Evolutionary conservation across 2,888 invertebrate species (phyloP).

Genomic region (Morpho helenor): DNA sequence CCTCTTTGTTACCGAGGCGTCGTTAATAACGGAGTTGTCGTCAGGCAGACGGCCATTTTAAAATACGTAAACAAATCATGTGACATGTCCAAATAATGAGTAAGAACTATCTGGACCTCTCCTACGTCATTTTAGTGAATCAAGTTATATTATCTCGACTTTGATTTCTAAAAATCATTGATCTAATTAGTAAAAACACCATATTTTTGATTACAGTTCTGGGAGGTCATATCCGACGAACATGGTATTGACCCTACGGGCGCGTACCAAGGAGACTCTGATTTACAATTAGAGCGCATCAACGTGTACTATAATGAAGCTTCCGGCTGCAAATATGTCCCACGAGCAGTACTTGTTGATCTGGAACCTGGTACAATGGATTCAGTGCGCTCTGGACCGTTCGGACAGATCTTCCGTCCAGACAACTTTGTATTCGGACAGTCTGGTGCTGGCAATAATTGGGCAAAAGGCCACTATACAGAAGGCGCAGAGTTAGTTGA

Average conservation of each 20-base stretch:
- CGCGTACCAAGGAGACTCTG: conserved; percentile 81
- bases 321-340: conserved; percentile 52
- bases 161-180: no score
- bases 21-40: no score
- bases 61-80: no score
- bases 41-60: no score
- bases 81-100: no score
- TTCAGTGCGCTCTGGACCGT: neutral
- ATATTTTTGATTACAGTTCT: conserved; percentile 77
- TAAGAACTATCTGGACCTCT: no score
- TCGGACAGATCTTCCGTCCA: neutral
- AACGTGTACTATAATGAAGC: conserved; percentile 88
- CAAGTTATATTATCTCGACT: no score
- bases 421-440: conserved; percentile 31
- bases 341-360: conserved; percentile 60
- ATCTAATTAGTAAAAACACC: neutral
- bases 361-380: conserved; percentile 77
- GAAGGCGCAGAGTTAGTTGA: conserved; percentile 78
- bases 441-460: no score
- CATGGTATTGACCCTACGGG: conserved; percentile 83
- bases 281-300: conserved; percentile 85
- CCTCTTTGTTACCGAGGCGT: no score
- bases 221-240: conserved; percentile 82
- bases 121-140: no score
- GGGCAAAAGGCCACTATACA: no score